Conservation (phyloP, 2,113 vertebrate genomes). For the Grus americana region DNA sequence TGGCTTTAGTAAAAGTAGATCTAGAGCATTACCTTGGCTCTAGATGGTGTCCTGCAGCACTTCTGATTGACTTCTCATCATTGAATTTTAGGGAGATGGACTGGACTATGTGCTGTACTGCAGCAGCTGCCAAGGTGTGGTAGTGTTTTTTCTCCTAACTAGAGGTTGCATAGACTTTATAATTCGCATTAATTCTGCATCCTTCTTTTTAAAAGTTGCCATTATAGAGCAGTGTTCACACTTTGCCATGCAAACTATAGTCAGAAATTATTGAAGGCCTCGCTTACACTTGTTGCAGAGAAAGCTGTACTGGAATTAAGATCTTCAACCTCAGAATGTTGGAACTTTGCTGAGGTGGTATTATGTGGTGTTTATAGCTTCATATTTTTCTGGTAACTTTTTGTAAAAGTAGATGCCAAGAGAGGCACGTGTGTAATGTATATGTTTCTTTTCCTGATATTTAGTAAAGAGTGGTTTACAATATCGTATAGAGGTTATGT, state of each 20-base stretch:
- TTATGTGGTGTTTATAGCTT: not conserved
- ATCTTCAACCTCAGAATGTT: fast-evolving
- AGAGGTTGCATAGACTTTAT: not conserved
- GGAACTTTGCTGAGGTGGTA: not conserved
- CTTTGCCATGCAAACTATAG: not conserved
- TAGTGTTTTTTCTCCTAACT: not conserved
- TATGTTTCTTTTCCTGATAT: fast-evolving
- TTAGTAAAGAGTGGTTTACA: not conserved
- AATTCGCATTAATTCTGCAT: not conserved
- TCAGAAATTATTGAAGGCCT: not conserved
- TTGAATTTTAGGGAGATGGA: not conserved
- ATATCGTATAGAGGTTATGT: fast-evolving
- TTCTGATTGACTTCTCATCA: not conserved
- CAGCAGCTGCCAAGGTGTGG: not conserved
- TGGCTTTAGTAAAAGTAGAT: not conserved
- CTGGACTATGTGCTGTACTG: not conserved
- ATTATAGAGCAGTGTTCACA: not conserved
- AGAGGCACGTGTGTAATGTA: not conserved
- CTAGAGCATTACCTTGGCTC: not conserved
- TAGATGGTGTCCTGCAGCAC: not conserved
- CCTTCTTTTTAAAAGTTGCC: not conserved
- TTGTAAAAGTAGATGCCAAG: not conserved
- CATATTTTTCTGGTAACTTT: not conserved
- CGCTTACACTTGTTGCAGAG: not conserved
- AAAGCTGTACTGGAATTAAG: not conserved